These are phyloP conservation scores for Hydrochoerus hydrochaeris DNA, from an alignment of 2,113 vertebrate species.

Conservation along the genomic window DNA sequence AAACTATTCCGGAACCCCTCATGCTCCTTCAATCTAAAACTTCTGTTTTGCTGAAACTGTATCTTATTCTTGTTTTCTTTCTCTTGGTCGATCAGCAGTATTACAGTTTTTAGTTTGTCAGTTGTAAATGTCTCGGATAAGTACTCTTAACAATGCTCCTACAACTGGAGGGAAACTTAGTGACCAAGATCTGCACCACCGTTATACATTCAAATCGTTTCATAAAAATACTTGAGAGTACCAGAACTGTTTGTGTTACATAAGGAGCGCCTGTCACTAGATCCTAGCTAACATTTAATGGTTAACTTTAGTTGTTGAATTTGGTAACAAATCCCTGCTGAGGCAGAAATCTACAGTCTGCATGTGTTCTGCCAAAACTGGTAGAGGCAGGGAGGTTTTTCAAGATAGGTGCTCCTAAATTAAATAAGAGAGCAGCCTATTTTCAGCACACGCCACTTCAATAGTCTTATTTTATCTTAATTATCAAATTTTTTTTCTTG, in stretches of 20 bases:
- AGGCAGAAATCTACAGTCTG: no score
- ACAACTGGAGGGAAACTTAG: not conserved
- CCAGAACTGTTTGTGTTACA: not conserved
- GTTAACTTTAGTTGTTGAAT: no score
- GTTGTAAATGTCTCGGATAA: not conserved
- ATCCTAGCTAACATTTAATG: no score
- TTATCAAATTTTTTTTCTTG: no score
- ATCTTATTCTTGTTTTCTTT: not conserved
- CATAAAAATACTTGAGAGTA: not conserved
- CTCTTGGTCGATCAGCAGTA: not conserved
- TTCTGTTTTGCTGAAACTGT: constrained; percentile 26
- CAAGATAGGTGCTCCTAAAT: no score
- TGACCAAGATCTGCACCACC: not conserved
- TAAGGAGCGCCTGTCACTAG: not conserved
- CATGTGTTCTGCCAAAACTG: no score
- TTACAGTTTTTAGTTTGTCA: not conserved
- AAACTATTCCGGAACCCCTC: not conserved
- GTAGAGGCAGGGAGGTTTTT: no score
- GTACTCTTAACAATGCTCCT: not conserved
- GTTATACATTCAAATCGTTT: not conserved
- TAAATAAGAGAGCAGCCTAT: no score
- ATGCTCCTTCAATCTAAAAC: constrained; percentile 11
- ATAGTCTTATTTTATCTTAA: no score
- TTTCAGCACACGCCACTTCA: no score
- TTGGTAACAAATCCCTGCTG: no score